phyloP scores from a whole-genome alignment of 2,888 invertebrate species.

The Drosophila subquinaria region DNA sequence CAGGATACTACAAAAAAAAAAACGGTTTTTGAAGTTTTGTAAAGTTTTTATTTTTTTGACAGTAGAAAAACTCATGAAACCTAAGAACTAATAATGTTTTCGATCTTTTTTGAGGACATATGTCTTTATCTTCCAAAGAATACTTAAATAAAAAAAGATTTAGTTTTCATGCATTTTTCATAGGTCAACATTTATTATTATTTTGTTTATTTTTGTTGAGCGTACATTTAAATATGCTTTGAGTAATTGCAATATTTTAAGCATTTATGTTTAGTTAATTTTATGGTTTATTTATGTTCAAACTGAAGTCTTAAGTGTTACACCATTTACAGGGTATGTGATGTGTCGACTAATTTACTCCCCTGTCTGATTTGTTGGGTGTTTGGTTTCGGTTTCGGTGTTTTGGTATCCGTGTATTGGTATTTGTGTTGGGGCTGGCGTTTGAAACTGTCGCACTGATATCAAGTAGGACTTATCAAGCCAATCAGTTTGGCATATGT shows the following conservation, averaged over 20 bases:
- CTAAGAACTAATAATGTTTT: too few relatives aligned
- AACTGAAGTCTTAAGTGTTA: not conserved
- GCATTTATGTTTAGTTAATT: not conserved
- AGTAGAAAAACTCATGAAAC: too few relatives aligned
- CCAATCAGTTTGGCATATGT: conserved; percentile 76
- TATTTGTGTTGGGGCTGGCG: conserved; percentile 28
- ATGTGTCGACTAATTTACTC: not conserved
- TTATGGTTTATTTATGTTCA: not conserved
- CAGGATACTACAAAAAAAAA: too few relatives aligned
- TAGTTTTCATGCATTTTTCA: too few relatives aligned
- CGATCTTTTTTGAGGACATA: too few relatives aligned
- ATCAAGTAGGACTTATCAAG: conserved; percentile 62
- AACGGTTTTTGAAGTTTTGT: too few relatives aligned
- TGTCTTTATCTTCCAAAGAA: too few relatives aligned
- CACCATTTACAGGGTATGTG: conserved; percentile 20
- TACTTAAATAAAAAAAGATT: too few relatives aligned
- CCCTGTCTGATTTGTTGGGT: conserved; percentile 16
- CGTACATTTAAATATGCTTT: too few relatives aligned
- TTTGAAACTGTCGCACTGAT: conserved; percentile 35
- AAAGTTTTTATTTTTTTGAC: too few relatives aligned
- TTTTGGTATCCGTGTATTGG: conserved; percentile 32
- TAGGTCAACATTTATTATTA: too few relatives aligned
- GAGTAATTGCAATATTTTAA: not conserved
- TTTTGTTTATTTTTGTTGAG: too few relatives aligned
- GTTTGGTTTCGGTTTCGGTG: conserved; percentile 42